phyloP scores from a whole-genome alignment of 2,888 invertebrate genomes.

The Achlya flavicornis region DNA sequence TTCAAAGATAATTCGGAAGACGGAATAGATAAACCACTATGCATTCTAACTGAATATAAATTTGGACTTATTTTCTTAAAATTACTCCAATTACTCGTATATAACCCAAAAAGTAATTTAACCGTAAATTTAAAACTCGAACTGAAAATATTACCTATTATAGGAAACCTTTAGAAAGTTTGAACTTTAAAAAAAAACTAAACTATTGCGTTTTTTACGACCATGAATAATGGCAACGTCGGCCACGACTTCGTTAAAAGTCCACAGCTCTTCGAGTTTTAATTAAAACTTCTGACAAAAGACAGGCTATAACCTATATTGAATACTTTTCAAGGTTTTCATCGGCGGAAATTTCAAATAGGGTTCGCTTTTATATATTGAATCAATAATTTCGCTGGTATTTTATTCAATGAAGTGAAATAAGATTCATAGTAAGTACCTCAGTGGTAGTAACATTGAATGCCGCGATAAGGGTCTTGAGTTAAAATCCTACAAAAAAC shows the following conservation, averaged over 20 bases:
- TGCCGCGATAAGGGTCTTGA: no score
- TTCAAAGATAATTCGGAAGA: no score
- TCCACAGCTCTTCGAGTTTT: conserved; percentile 37
- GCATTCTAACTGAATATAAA: not conserved
- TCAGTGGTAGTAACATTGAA: no score
- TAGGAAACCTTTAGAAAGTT: not conserved
- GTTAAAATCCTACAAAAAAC: no score
- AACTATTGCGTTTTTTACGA: conserved; percentile 29
- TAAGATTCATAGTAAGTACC: no score
- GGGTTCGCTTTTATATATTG: not conserved
- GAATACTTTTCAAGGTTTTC: conserved; percentile 23
- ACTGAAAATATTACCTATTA: not conserved
- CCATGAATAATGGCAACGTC: conserved; percentile 28
- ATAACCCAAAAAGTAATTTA: no score
- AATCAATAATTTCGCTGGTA: not conserved
- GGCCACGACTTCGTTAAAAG: conserved; percentile 39
- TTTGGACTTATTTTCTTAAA: not conserved
- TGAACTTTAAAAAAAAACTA: conserved; percentile 23
- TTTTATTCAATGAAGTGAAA: no score
- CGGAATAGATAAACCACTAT: no score
- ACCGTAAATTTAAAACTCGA: not conserved
- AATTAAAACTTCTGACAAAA: conserved; percentile 52
- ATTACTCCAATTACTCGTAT: no score
- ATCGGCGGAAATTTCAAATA: conserved; percentile 6
- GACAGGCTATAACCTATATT: conserved; percentile 31